Percentiles rank a stretch among this genome's conserved stretches.
These are phyloP conservation scores for Eleutherodactylus coqui DNA, from an alignment of 2,797 vertebrate genomes.

Conservation along the genomic window DNA sequence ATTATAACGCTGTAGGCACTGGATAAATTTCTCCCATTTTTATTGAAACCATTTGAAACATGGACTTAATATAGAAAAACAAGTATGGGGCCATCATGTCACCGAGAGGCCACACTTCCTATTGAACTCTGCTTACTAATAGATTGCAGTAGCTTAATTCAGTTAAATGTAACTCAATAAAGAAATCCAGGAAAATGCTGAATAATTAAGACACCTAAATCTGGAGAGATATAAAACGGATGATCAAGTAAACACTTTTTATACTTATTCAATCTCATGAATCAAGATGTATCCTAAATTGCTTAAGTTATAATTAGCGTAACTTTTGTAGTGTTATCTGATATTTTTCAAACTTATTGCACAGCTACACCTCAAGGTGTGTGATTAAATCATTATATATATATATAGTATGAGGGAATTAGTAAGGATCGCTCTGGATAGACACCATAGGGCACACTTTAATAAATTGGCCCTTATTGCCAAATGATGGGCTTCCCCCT, in stretches of 20 bases:
- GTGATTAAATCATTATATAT: too few relatives aligned
- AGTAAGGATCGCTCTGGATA: too few relatives aligned
- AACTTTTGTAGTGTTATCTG: background rate
- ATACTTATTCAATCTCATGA: background rate
- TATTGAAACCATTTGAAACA: background rate
- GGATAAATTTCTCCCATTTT: background rate
- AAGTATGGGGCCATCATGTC: background rate
- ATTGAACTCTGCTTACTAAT: constrained; percentile 1
- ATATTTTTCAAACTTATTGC: background rate
- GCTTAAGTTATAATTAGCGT: background rate
- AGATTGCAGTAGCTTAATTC: background rate
- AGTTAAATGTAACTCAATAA: constrained; percentile 8
- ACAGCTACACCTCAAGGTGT: background rate
- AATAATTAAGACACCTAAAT: constrained; percentile 4
- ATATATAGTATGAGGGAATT: too few relatives aligned
- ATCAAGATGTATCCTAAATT: background rate
- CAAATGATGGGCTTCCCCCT: too few relatives aligned
- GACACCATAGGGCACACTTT: too few relatives aligned
- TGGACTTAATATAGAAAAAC: background rate
- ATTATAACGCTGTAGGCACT: background rate
- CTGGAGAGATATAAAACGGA: background rate
- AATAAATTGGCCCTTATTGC: too few relatives aligned
- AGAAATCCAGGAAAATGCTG: background rate
- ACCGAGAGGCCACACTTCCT: background rate
- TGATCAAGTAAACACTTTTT: background rate